Conservation (phyloP, 2,113 vertebrate species). For the Saiga tatarica region DNA sequence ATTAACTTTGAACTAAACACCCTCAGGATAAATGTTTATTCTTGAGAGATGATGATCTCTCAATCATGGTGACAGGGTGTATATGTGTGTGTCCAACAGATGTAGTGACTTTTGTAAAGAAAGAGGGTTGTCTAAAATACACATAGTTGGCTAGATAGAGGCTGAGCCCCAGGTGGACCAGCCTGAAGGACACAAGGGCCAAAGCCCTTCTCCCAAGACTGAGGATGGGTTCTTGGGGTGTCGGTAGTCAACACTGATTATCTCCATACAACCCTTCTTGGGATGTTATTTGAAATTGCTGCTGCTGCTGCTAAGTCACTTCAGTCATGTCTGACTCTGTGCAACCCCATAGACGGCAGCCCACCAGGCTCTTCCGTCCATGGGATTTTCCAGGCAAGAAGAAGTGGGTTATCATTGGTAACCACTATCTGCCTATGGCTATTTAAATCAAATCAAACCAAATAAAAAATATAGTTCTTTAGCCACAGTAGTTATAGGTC, state of each 20-base stretch:
- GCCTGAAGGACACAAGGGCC: background rate
- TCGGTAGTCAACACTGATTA: background rate
- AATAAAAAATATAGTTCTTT: background rate
- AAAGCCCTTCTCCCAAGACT: background rate
- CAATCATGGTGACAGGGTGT: background rate
- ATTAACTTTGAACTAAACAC: background rate
- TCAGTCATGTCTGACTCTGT: no score
- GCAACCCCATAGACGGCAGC: no score
- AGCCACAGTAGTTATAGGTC: background rate
- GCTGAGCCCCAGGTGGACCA: background rate
- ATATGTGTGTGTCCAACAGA: background rate
- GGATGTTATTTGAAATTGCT: background rate
- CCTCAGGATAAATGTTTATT: background rate
- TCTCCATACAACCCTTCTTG: background rate
- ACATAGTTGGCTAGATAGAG: background rate
- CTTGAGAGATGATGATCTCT: background rate
- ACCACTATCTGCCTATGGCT: background rate
- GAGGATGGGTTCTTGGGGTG: background rate
- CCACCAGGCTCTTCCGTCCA: no score
- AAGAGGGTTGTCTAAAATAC: background rate
- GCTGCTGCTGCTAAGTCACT: no score
- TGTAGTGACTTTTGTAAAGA: background rate
- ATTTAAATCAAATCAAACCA: background rate
- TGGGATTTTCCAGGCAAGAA: no score
- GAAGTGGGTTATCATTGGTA: background rate